Evolutionary conservation across 2,888 invertebrate species (phyloP).

Genomic region (Digitonthophagus gazella): DNA sequence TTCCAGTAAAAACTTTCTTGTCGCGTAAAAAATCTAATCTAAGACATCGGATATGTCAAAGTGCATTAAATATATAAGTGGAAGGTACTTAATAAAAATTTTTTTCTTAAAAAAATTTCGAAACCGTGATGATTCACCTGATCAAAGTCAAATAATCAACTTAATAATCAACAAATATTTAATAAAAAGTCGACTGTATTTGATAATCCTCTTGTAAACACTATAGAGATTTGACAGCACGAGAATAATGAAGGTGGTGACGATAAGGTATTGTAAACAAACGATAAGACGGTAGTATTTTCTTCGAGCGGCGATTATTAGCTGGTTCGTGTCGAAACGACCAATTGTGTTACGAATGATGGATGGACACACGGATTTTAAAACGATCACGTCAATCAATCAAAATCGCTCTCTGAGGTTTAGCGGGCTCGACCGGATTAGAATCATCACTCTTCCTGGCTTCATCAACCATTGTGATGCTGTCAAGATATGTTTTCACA

Average conservation of each 20-base stretch:
- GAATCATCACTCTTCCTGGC: conserved; percentile 8
- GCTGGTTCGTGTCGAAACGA: not conserved
- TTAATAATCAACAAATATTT: no score
- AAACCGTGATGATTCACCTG: no score
- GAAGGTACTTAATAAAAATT: no score
- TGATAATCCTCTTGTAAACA: conserved; percentile 3
- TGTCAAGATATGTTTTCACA: conserved; percentile 1
- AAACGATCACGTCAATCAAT: conserved; percentile 8
- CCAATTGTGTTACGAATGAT: not conserved
- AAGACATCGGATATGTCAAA: not conserved
- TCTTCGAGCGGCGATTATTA: not conserved
- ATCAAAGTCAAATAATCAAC: no score
- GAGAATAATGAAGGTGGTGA: conserved; percentile 12
- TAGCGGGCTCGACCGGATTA: conserved; percentile 8
- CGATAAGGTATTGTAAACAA: conserved; percentile 8
- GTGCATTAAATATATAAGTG: not conserved
- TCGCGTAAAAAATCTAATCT: not conserved
- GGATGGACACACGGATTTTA: conserved; percentile 3
- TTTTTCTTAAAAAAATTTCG: no score
- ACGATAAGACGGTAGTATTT: conserved; percentile 4
- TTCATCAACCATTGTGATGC: conserved; percentile 9
- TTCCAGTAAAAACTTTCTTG: no score
- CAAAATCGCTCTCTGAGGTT: conserved; percentile 8
- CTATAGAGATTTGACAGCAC: conserved; percentile 5
- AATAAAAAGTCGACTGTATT: no score